Evolutionary conservation across 92 coral and sea anemone species (phyloP), one percentile per base, ranked within the genome.

Genomic region (Metridium senile): DNA sequence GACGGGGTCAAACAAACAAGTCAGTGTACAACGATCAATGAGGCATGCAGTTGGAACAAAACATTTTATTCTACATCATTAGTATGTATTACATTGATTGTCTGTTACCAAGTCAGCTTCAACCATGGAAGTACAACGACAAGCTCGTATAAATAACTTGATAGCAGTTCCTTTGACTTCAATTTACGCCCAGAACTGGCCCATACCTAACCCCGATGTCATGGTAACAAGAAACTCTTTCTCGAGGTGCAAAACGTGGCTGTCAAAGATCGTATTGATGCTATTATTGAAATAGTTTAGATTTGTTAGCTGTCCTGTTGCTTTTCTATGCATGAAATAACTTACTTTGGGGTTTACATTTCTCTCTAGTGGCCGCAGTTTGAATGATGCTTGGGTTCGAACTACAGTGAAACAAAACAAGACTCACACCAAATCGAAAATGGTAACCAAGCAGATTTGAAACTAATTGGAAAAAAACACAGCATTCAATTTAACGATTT

Each of bases 351-450:
- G n/a, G n/a, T n/a, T n/a, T n/a, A n/a, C n/a, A n/a, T n/a, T n/a
- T n/a, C n/a, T n/a, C n/a, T n/a, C n/a, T n/a, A 91, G 97, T 68
- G 97, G 97, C 34, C 81, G 83, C 46, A 91, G 97, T 56, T 74
- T 91, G n/a, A 91, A 91, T 67, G 81, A 84, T 69, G 90, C 82
- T 46, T 91, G 97, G 97, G 62, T 82, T 23, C 89, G 90, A 0
- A 26, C 84, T 13, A 45, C 64, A 10, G 23, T 35, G n/a, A 79
- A 58, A 54, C 76, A 35, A 35, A 28, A 20, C 57, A 21, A 23
- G 11, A 30, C 3, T 22, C 39, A 4, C 11, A 22, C 28, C 13
- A 19, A 22, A 11, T 19, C 28, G 10, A 59, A 9, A 59, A 59
- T 59, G 65, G 65, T 59, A 59, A 8, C 17, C 26, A 17, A 17